Evolutionary conservation across 2,888 invertebrate species (phyloP), one percentile per base, ranked within the genome.

Genomic region (Cerastis rubricosa): DNA sequence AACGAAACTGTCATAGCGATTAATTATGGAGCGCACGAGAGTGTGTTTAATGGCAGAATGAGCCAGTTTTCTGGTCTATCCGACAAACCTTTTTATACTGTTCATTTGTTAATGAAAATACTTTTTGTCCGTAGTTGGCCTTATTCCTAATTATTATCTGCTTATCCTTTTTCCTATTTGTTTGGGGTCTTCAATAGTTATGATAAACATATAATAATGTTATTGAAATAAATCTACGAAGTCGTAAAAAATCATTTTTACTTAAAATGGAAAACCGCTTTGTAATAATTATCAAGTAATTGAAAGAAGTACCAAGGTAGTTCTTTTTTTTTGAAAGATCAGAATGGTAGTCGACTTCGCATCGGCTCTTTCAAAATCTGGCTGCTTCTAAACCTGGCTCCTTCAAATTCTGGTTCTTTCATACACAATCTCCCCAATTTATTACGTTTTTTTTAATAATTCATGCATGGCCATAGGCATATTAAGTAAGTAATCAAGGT

Each of bases 1-100:
- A 73, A 82, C 83, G 72, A 43, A 54, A 74, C 69, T 74, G 65
- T 71, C 66, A 71, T 74, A 61, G 43, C 71, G 71, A 83, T 83
- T 83, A 78, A 86, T 76, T 49, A 51, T 61, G 40, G n/a, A 57
- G 35, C 19, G n/a, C 14, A 8, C 14, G n/a, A 40, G n/a, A 35
- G 64, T 43, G 35, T 0, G 8, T 64, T n/a, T 64, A 14, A 64
- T n/a, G n/a, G 14, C n/a, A 14, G n/a, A 43, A 61, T 19, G 19
- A 35, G 59, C 19, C 29, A 61, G 9, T 35, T 17, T 59, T 3
- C 29, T 61, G 19, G 35, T 61, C 17, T 19, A 19, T 19, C 9
- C 19, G 19, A 61, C 14, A 29, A 25, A 25, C 25, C 17, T 25
- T 29, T 25, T 3, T 17, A 57, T 25, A 8, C 57, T 25, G 25